Evolutionary conservation across 2,113 vertebrate species (phyloP).

Genomic region (Oncorhynchus clarkii): DNA sequence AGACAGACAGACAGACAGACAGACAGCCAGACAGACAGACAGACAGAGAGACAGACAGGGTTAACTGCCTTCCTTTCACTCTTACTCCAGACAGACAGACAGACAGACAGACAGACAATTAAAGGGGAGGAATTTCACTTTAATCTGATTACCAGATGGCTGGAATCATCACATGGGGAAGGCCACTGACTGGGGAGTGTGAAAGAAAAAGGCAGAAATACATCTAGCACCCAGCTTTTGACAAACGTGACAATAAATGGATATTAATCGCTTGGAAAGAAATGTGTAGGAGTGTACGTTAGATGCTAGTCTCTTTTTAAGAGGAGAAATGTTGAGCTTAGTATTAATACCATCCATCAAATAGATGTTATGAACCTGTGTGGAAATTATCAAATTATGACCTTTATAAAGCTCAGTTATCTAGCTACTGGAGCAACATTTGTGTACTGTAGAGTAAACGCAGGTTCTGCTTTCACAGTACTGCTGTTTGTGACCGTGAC

Average conservation of each 20-base stretch:
- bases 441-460: slow-evolving; percentile 34
- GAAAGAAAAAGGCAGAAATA: slow-evolving; percentile 43
- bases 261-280: slow-evolving; percentile 51
- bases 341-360: slow-evolving; percentile 72
- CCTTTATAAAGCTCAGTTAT: slow-evolving; percentile 18
- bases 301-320: slow-evolving; percentile 34
- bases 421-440: slow-evolving; percentile 54
- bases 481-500: slow-evolving; percentile 37
- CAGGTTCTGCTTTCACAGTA: slow-evolving; percentile 32
- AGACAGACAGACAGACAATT: slow-evolving; percentile 29
- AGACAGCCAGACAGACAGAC: background rate
- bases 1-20: background rate
- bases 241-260: slow-evolving; percentile 63
- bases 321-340: slow-evolving; percentile 44
- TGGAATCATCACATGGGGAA: slow-evolving; percentile 50
- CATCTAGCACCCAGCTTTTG: slow-evolving; percentile 44
- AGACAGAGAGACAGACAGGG: background rate
- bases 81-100: background rate
- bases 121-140: slow-evolving; percentile 50
- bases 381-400: too few relatives aligned
- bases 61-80: background rate
- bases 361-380: slow-evolving; percentile 33
- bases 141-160: slow-evolving; percentile 59
- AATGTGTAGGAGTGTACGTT: background rate
- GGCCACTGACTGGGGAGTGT: slow-evolving; percentile 35